Base-by-base conservation (phyloP, 2,113 vertebrate genomes). In the Gambusia holbrooki region DNA sequence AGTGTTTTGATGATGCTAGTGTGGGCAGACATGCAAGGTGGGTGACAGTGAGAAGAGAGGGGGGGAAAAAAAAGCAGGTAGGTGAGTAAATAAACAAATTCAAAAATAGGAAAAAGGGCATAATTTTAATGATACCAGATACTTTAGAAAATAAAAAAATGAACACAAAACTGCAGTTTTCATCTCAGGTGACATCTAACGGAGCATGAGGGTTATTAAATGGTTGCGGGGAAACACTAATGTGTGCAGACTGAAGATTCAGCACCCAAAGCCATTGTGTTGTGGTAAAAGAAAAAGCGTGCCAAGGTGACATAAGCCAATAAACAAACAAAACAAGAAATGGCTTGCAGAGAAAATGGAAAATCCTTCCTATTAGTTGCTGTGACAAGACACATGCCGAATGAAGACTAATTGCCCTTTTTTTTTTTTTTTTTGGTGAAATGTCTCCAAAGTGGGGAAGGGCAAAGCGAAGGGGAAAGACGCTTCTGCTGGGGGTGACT, bases 151-250 rank as follows among this genome's bases (percentile, higher is more conserved):
- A 35, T 2, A 35, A 37, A 37, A 37, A 37, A 37, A 11, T 12
- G 35, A 37, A 37, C 35, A 65, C 66, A 65, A 84, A 92, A 76
- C 71, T 28, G 76, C 61, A 27, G 73, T 82, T 91, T 93, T 93
- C 87, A 93, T 94, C 91, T 93, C 86, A 69, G 79, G 83, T 90
- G 93, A 93, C 75, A 86, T 87, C 87, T 92, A 91, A 92, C 87
- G 84, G 88, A 93, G 92, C 84, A 88, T 90, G 90, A 92, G 87
- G 91, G 88, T 91, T 92, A 94, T 94, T 93, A 94, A 92, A 82
- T 87, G 80, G 76, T 83, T 78, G 80, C 82, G 71, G 69, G 73
- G 84, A 86, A 87, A 88, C 76, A 80, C 83, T 84, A 78, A 54
- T 75, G 77, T 85, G 71, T 82, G 85, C 86, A 89, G 81, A 90